Evolutionary conservation across 2,888 invertebrate genomes (phyloP), one percentile per base, ranked within the genome.

Genomic region (Folsomia manolachei): DNA sequence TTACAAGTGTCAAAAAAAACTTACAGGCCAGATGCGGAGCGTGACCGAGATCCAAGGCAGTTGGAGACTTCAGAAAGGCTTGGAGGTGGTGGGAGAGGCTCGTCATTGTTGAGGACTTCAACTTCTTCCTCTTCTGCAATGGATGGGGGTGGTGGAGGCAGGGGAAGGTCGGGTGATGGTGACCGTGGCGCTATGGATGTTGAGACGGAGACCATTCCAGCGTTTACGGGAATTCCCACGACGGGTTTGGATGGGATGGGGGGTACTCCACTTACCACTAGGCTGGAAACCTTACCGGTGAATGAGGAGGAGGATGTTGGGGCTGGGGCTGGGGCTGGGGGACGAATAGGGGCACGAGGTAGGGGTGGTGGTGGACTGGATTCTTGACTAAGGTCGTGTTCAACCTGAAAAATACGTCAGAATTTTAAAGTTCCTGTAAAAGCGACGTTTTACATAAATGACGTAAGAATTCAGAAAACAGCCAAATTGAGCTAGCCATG

Each of bases 31-130:
- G 78, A 72, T 56, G 73, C 73, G 68, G 78, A 78, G 56, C 76
- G 75, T 60, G 79, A 76, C 63, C 78, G 77, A 70, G 77, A 69
- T 65, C 78, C 77, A 60, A 78, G 71, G 63, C 19, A 78, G 71
- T 65, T 72, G 76, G 51, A 75, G 53, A 79, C 78, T 75, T 81
- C 79, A 56, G 66, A 78, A 9, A 78, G 76, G 18, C 77, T 75
- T 63, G 89, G 89, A 1, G 89, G 89, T 1, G 89, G 89, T 11
- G 89, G 89, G 71, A 89, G 83, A 7, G 89, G 89, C 79, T 89
- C 89, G 80, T 89, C 89, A 79, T 86, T 85, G 73, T 87, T 83
- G 21, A 88, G 87, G 79, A 89, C 89, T 74, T 86, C 86, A 79
- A 88, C 88, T 7, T 87, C 86, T 78, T 88, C 88, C 14, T 87